Evolutionary conservation across 2,888 invertebrate genomes (phyloP), one percentile per base, ranked within the genome.

Genomic region (Crioceris asparagi): DNA sequence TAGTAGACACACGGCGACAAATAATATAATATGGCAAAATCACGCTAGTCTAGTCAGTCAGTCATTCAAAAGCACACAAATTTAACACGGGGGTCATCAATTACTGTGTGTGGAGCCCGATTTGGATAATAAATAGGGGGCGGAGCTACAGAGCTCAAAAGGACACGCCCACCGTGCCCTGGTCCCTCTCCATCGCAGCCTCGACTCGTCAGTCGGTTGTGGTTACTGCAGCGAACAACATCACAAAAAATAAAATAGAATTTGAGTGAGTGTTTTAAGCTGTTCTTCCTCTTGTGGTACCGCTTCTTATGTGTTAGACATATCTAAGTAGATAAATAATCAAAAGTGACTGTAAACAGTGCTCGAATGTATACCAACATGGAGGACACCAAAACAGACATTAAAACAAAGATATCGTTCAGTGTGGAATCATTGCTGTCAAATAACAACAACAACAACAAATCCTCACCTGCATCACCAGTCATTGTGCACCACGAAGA

Each of bases 321-420:
- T n/a, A n/a, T n/a, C n/a, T n/a, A n/a, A n/a, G n/a, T n/a, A n/a
- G n/a, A n/a, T n/a, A n/a, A 8, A 7, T 29, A 14, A 14, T 4
- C 15, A 15, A 29, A 4, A 29, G 17, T 27, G 27, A 27, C 27
- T 27, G 32, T 37, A n/a, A n/a, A n/a, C n/a, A n/a, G n/a, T 33
- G 19, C 14, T 36, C 29, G 33, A 27, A 49, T 51, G 53, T 46
- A 46, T 47, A 48, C 49, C 40, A 51, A 43, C 30, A 63, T 62
- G 61, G 60, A 61, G 47, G 59, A 61, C 39, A 55, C 61, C 18
- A 61, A 61, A 47, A 59, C 57, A 21, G 57, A 56, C 38, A 57
- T 71, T 53, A 76, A 74, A 57, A 70, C 77, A 49, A 77, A 79
- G 51, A 80, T 81, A 56, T 79, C 79, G 43, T 81, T 81, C 61